Conservation (phyloP, 2,113 vertebrate species). For the Chamaea fasciata region DNA sequence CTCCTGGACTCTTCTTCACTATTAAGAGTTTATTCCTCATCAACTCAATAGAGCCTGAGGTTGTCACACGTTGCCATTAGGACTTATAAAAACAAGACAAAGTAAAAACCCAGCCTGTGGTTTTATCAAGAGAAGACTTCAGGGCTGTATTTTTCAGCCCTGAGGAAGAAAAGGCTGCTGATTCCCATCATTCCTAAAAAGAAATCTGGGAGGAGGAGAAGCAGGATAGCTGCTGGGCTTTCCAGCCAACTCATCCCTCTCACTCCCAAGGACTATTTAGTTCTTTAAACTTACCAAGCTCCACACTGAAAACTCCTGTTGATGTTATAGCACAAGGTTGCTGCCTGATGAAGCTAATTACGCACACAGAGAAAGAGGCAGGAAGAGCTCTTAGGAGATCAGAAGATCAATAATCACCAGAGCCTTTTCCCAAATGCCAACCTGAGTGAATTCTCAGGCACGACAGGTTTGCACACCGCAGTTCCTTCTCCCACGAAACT, state of each 20-base stretch:
- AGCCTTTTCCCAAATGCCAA: background rate
- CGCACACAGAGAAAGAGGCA: background rate
- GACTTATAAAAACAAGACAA: background rate
- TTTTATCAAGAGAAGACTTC: background rate
- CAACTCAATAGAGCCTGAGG: background rate
- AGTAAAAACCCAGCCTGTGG: background rate
- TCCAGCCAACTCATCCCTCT: background rate
- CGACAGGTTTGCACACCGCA: fast-evolving
- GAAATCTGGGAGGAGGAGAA: background rate
- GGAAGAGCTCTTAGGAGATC: background rate
- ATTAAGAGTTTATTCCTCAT: constrained; percentile 29
- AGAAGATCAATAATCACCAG: background rate
- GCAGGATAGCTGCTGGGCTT: background rate
- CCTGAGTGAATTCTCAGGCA: background rate
- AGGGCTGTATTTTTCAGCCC: background rate
- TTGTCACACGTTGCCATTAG: background rate
- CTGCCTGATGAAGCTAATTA: background rate
- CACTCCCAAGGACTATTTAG: background rate
- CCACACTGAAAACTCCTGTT: background rate
- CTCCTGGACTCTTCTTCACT: constrained; percentile 34
- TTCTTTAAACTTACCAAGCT: background rate
- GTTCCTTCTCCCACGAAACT: background rate
- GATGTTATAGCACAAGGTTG: fast-evolving
- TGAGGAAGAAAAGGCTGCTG: background rate
- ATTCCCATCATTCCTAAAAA: background rate